Evolutionary conservation across 2,888 invertebrate genomes (phyloP), one percentile per base, ranked within the genome.

Genomic region (Lasioglossum zephyrum): DNA sequence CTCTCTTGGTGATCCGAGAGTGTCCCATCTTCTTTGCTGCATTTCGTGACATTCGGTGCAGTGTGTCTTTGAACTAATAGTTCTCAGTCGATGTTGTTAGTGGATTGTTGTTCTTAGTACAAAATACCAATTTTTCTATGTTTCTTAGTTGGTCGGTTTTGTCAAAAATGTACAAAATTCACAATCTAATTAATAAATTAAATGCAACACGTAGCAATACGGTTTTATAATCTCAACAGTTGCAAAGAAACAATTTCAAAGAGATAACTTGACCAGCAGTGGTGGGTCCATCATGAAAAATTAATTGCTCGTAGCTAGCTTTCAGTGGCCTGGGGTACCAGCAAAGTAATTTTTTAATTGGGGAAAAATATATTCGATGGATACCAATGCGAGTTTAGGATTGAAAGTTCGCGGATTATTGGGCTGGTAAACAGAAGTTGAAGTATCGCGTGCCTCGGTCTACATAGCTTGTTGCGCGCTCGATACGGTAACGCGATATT

Each of bases 401-500:
- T 44, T 36, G 73, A 47, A 80, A 36, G 69, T 47, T 44, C 18
- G 18, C 44, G n/a, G 70, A 41, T 69, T 47, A 47, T 73, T 70
- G 16, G 22, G 39, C 73, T 41, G 70, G 74, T 44, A 78, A 74
- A 70, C 47, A 74, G 73, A 70, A 77, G 77, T 82, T 49, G 74
- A 73, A 74, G 49, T 70, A 73, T 57, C 66, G 31, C 39, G 39
- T 16, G 31, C 74, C 36, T 53, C n/a, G 41, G 39, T 53, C 53
- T 53, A 9, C 72, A 5, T 49, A 60, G 69, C 73, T 47, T 72
- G 69, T 73, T 44, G 26, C 82, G 13, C 49, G 53, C 44, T 78
- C 72, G 63, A 72, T 75, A 78, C 26, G 44, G 70, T 53, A 83
- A 84, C 70, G 53, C 77, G 69, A 66, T 73, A 84, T 63, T 74